Base-by-base conservation (phyloP, 1,140 invertebrate genomes). In the Drosophila virilis region DNA sequence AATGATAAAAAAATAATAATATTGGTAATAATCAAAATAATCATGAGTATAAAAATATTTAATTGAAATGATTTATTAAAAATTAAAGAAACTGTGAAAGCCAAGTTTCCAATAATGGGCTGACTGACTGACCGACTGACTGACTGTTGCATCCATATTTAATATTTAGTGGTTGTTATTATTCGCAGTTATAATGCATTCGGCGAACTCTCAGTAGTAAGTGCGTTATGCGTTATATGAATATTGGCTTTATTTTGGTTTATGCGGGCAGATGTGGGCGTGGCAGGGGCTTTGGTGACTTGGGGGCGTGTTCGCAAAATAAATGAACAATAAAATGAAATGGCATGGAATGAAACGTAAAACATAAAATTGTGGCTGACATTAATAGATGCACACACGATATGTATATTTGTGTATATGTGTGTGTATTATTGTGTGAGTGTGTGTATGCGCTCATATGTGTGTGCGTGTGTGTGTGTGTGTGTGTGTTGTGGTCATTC, bases 301-400 rank as follows among this genome's bases (percentile, higher is more conserved):
- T 15, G 5, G 7, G 17, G 33, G 35, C 5, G n/a, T 42, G 33
- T 10, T 8, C 6, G 9, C 10, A 46, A 15, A 40, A 45, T 42
- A 62, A 55, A 57, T 70, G 58, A 57, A 64, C 72, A 74, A 74
- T 74, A 45, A 74, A 74, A 70, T 58, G n/a, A 69, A 74, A 74
- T 74, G 58, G 72, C 57, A 51, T 70, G 72, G 72, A 74, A 70
- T 70, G 72, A 70, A 74, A 74, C 59, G 72, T 74, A 62, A 64
- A 74, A 74, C 72, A 74, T 74, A 70, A 70, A 74, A 74, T 74
- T 70, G 72, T 51, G 72, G 72, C 58, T 58, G 67, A 58, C 72
- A 70, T 74, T 64, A 74, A 64, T 74, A 74, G 67, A 74, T 64
- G 72, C 58, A 74, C 64, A 73, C 40, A 22, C 22, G 15, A 43